Base-by-base conservation (phyloP, 1,140 invertebrate genomes). In the Drosophila hydei region DNA sequence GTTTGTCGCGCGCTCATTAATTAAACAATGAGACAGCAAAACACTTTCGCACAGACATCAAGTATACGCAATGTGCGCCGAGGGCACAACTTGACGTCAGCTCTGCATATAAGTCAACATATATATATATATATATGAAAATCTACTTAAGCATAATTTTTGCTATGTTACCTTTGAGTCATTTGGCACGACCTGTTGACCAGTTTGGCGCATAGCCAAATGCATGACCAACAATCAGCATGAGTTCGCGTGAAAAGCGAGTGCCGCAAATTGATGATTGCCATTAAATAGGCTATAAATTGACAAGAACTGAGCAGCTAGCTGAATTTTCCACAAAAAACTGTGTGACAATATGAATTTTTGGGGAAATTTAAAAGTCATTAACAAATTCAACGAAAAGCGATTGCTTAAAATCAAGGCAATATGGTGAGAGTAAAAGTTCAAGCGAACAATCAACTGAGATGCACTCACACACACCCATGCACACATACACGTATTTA, bases 1-100 rank as follows among this genome's bases (percentile, higher is more conserved):
- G 74, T 64, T 73, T 76, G 74, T 77, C 63, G 64, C 42, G 45
- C 47, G 67, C 58, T 72, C 81, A 60, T 75, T 58, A 67, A 77
- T 81, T 85, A 72, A 68, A 75, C 47, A 52, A 67, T 58, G 45
- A 51, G 51, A 14, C 67, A 79, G 61, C 45, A 54, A 48, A 43
- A 50, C 36, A 56, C 9, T 27, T 36, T 23, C 3, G 54, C 33
- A 18, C 30, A 25, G 50, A 70, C 55, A 69, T 75, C 36, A 50
- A 40, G 61, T 79, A 72, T 87, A 61, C 63, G 61, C 70, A 54
- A 19, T 33, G 30, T 50, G 38, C 47, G 11, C 47, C 25, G 27
- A n/a, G 11, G 42, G 47, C 42, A 25, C 9, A 4, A 4, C 33
- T 58, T 67, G 69, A 72, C 69, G 69, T 72, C 69, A 72, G 48